Base-by-base conservation (phyloP, 2,888 invertebrate genomes). In the Eulithis testata region DNA sequence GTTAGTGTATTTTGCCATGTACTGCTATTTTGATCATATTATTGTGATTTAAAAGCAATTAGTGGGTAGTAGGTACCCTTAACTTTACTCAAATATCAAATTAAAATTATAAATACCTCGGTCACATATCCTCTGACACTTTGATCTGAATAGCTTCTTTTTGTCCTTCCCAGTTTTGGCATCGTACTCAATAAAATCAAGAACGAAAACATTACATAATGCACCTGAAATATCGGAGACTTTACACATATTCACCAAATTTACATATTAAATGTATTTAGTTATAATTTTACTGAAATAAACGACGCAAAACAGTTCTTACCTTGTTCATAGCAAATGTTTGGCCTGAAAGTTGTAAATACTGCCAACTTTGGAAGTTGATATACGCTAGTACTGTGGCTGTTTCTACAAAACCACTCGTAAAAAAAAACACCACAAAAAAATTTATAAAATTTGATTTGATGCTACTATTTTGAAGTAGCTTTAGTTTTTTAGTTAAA, bases 101-200 rank as follows among this genome's bases (percentile, higher is more conserved):
- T 40, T 9, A 31, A 12, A 21, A 43, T 27, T 7, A 36, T 57
- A 59, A 40, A 77, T 93, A 97, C 97, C 95, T 97, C 97, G 11
- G 97, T 96, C 78, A 97, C 93, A 84, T 97, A 97, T 85, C 95
- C 97, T 80, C 95, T 95, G 55, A 97, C 95, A 68, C 97, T 96
- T 82, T 96, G 96, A 86, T 97, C 97, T 53, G 96, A 96, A 86
- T 96, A 95, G 83, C 96, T 96, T 77, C 96, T 93, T 84, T 96
- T 96, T 12, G 89, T 88, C 70, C 94, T 90, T 63, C 93, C 80
- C 67, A 83, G 83, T 43, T 83, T 82, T 67, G 86, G 74, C 83
- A 87, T 86, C 55, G 83, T 82, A 80, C 85, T 83, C 73, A 88
- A 84, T 77, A 90, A 77, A 80, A 91, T 76, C 74, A 86, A 76